Evolutionary conservation across 2,888 invertebrate species (phyloP).

Genomic region (Busseola fusca): DNA sequence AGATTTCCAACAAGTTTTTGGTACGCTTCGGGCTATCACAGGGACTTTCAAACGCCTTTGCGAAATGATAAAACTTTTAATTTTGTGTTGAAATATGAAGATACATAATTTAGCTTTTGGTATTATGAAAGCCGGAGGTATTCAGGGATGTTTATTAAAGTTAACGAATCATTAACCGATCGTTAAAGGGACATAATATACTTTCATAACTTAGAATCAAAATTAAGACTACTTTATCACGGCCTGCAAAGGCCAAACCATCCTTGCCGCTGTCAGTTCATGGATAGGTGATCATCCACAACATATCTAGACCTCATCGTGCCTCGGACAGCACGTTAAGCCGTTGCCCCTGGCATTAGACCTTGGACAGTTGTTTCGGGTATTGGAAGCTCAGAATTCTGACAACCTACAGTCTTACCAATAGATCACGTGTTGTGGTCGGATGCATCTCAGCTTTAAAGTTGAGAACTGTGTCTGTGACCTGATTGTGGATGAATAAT

Average conservation of each 20-base stretch:
- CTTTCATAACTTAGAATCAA: too few relatives aligned
- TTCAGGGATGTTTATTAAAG: not conserved
- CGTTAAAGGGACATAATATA: not conserved
- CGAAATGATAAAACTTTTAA: constrained; percentile 54
- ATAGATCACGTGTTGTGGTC: not conserved
- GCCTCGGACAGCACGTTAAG: not conserved
- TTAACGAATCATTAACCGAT: not conserved
- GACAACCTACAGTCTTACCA: not conserved
- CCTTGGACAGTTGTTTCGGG: not conserved
- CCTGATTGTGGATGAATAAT: too few relatives aligned
- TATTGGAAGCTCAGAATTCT: not conserved
- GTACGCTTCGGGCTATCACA: constrained; percentile 30
- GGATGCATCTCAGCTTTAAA: too few relatives aligned
- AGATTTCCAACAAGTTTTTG: constrained; percentile 27
- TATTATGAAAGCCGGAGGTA: not conserved
- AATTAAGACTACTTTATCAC: too few relatives aligned
- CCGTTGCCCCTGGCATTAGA: not conserved
- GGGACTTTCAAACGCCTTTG: constrained; percentile 16
- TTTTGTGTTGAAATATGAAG: constrained; percentile 37
- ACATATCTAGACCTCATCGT: not conserved
- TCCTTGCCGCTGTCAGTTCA: not conserved
- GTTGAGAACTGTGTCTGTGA: too few relatives aligned
- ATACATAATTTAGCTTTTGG: constrained; percentile 26
- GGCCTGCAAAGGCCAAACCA: not conserved
- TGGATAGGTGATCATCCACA: not conserved